These are phyloP conservation scores for Austrofundulus limnaeus DNA, from an alignment of 2,113 vertebrate species.

Conservation along the genomic window DNA sequence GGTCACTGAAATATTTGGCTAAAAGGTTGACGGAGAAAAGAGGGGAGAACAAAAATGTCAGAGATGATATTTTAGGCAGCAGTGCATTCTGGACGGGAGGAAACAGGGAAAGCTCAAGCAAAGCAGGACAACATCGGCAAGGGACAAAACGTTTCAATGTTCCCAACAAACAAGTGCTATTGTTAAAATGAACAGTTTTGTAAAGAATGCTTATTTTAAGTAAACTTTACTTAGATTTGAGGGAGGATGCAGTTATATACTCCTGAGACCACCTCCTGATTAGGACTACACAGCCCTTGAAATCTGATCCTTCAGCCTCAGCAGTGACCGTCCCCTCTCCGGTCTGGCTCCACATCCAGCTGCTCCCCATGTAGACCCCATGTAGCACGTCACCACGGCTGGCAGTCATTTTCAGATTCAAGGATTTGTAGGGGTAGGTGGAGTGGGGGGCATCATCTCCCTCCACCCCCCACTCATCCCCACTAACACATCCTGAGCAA, in stretches of 20 bases:
- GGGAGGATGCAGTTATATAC: slow-evolving; percentile 13
- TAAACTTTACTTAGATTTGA: background rate
- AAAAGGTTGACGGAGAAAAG: slow-evolving; percentile 34
- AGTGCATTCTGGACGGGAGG: slow-evolving; percentile 25
- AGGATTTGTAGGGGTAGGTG: slow-evolving; percentile 29
- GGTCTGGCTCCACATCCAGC: slow-evolving; percentile 38
- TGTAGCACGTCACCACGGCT: slow-evolving; percentile 60
- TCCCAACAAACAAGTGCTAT: too few relatives aligned
- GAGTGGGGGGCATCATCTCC: background rate
- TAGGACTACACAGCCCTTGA: slow-evolving; percentile 16
- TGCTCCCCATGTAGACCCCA: slow-evolving; percentile 49
- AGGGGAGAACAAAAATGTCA: slow-evolving; percentile 11
- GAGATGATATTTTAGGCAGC: slow-evolving; percentile 36
- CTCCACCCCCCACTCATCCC: slow-evolving; percentile 43
- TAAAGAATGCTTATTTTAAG: background rate
- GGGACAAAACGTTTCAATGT: too few relatives aligned
- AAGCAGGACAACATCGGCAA: too few relatives aligned
- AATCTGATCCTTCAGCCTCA: slow-evolving; percentile 32
- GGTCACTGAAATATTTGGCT: slow-evolving; percentile 35
- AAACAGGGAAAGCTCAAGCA: too few relatives aligned
- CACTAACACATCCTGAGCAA: slow-evolving; percentile 68
- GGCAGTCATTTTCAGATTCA: slow-evolving; percentile 73
- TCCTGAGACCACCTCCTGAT: slow-evolving; percentile 13
- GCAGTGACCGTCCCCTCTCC: slow-evolving; percentile 24
- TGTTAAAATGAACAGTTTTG: too few relatives aligned